Percentiles rank a stretch among this genome's conserved stretches.
These are phyloP conservation scores for Silurus aristotelis DNA, from an alignment of 2,797 vertebrate genomes.

Conservation along the genomic window DNA sequence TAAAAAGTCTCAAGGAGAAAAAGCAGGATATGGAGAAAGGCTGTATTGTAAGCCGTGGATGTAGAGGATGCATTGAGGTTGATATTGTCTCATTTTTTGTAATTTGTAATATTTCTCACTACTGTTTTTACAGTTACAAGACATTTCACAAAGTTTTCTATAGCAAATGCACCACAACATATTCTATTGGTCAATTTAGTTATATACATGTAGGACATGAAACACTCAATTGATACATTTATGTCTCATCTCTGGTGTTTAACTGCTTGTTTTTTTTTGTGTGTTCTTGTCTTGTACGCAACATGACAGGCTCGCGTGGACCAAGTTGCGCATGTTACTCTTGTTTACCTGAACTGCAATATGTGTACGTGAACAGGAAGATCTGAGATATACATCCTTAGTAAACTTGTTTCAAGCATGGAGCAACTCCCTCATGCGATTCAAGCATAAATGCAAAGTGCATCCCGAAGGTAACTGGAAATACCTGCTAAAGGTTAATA, in stretches of 20 bases:
- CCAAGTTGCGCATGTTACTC: neutral
- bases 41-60: neutral
- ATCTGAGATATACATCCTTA: neutral
- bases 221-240: neutral
- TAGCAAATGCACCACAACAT: too few species aligned
- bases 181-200: too few species aligned
- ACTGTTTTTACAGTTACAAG: too few species aligned
- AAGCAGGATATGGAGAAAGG: neutral
- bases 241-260: neutral
- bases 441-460: neutral
- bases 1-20: neutral
- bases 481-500: conserved; percentile 55
- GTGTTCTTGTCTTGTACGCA: neutral
- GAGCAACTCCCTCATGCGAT: neutral
- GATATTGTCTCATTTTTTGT: too few species aligned
- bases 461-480: conserved; percentile 31
- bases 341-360: neutral
- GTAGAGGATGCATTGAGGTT: neutral
- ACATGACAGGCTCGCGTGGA: neutral
- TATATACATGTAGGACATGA: too few species aligned
- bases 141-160: too few species aligned
- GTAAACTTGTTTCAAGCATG: neutral
- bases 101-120: too few species aligned
- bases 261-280: neutral
- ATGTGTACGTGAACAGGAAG: neutral